These are phyloP conservation scores for Coracias cyanogaster DNA, from an alignment of 2,797 vertebrate genomes.

Conservation along the genomic window DNA sequence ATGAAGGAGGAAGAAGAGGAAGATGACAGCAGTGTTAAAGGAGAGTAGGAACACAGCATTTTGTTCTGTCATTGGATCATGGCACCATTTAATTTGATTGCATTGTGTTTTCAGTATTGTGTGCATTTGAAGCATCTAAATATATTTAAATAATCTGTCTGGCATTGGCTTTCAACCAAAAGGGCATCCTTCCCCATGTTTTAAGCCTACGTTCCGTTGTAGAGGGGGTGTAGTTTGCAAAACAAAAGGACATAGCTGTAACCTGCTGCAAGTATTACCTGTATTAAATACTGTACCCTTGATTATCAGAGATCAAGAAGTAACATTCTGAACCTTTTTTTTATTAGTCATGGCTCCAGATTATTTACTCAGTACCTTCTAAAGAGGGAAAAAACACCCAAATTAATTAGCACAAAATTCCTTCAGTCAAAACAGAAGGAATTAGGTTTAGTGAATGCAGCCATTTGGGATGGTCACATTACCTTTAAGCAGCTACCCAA, in stretches of 20 bases:
- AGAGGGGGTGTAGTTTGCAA: background rate
- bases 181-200: background rate
- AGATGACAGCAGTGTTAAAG: accelerated
- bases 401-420: background rate
- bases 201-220: background rate
- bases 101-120: background rate
- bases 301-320: background rate
- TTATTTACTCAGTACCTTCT: background rate
- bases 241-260: background rate
- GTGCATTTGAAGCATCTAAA: background rate
- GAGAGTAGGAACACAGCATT: background rate
- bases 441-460: background rate
- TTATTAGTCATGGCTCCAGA: background rate
- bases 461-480: background rate
- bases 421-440: background rate
- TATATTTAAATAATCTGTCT: background rate
- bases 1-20: background rate
- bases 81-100: background rate
- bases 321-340: background rate
- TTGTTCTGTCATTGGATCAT: background rate
- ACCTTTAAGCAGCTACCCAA: background rate
- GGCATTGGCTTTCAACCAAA: background rate
- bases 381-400: background rate
- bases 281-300: background rate
- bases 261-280: background rate